Conservation (phyloP, 2,797 vertebrate species). For the Tiaroga cobitis region DNA sequence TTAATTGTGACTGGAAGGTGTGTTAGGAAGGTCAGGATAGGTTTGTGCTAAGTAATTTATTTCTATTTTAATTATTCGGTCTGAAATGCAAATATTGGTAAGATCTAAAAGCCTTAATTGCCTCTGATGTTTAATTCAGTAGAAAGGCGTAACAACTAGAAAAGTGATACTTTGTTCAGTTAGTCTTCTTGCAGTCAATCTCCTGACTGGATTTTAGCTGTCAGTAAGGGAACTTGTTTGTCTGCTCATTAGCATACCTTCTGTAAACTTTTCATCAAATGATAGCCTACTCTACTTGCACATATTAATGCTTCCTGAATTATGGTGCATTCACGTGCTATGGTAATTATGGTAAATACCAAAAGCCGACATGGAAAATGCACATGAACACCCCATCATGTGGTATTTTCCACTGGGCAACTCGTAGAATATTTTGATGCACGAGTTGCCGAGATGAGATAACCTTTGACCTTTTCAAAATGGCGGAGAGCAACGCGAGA, state of each 20-base stretch:
- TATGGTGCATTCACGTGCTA: too few relatives aligned
- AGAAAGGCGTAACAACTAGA: slow-evolving; percentile 12
- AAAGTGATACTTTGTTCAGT: slow-evolving; percentile 34
- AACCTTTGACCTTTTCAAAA: too few relatives aligned
- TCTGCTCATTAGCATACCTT: slow-evolving; percentile 12
- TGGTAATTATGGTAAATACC: too few relatives aligned
- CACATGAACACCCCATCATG: too few relatives aligned
- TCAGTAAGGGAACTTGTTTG: slow-evolving; percentile 20
- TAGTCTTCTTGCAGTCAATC: slow-evolving; percentile 7
- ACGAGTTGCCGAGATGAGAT: too few relatives aligned
- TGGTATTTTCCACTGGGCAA: too few relatives aligned
- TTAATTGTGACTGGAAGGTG: slow-evolving; percentile 44
- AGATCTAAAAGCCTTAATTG: slow-evolving; percentile 34
- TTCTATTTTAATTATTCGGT: slow-evolving; percentile 38
- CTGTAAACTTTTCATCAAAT: slow-evolving; percentile 21
- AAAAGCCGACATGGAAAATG: too few relatives aligned
- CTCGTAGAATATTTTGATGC: too few relatives aligned
- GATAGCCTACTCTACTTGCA: not conserved
- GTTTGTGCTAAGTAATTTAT: slow-evolving; percentile 35
- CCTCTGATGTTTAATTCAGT: slow-evolving; percentile 42
- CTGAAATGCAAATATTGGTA: slow-evolving; percentile 44
- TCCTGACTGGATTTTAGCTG: slow-evolving; percentile 16
- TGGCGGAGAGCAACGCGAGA: too few relatives aligned
- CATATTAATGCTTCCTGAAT: not conserved
- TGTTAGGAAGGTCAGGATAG: slow-evolving; percentile 24